Evolutionary conservation across 1,140 invertebrate genomes (phyloP).

Genomic region (Ostrea edulis): DNA sequence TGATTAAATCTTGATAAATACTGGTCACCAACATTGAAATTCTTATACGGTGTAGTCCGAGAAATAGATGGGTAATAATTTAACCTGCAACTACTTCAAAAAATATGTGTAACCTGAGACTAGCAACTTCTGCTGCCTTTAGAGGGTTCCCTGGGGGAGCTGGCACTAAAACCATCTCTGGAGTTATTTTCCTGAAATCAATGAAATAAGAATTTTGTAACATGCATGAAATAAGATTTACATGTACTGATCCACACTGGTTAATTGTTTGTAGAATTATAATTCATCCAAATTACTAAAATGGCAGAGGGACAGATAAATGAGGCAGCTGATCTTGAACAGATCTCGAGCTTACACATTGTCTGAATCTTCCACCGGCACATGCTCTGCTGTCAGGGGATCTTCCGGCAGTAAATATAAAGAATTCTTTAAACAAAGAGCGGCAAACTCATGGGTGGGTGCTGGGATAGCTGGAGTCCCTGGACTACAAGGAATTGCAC

Average conservation of each 20-base stretch:
- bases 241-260: too few species aligned
- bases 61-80: too few species aligned
- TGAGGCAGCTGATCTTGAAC: too few species aligned
- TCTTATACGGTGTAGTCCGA: not conserved
- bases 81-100: not conserved
- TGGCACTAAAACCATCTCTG: conserved; percentile 69
- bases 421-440: conserved; percentile 92
- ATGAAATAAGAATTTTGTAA: conserved; percentile 9
- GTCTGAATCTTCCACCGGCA: not conserved
- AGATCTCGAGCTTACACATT: not conserved
- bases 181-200: conserved; percentile 64
- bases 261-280: too few species aligned
- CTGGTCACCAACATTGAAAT: not conserved
- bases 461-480: conserved; percentile 85
- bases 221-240: too few species aligned
- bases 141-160: conserved; percentile 77
- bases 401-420: conserved; percentile 79
- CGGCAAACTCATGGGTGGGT: conserved; percentile 93
- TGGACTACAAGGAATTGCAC: conserved; percentile 59
- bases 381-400: conserved; percentile 32
- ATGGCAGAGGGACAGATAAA: too few species aligned
- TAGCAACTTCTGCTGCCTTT: conserved; percentile 73
- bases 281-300: too few species aligned
- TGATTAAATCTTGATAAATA: not conserved
- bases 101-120: conserved; percentile 68